Conservation (phyloP, 2,113 vertebrate genomes). For the Redunca redunca region DNA sequence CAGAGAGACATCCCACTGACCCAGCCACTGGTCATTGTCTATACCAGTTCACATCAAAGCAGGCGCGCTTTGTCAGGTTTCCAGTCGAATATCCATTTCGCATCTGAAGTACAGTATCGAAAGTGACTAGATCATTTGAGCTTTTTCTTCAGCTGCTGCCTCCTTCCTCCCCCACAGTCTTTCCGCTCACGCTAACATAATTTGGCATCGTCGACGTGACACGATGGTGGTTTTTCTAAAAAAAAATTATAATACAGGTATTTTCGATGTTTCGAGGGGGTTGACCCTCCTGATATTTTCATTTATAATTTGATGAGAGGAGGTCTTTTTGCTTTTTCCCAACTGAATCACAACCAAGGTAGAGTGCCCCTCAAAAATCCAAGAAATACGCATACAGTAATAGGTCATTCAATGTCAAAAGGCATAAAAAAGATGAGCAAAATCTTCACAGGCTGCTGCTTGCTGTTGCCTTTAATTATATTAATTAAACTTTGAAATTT, state of each 20-base stretch:
- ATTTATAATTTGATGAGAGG: conserved; percentile 89
- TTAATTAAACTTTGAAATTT: conserved; percentile 97
- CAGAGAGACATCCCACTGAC: conserved; percentile 98
- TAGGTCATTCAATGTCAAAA: conserved; percentile 97
- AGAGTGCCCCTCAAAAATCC: conserved; percentile 75
- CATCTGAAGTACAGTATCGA: conserved; percentile 95
- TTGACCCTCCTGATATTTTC: conserved; percentile 69
- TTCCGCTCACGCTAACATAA: conserved; percentile 90
- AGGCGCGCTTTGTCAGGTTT: conserved; percentile 97
- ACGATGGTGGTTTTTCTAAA: conserved; percentile 84
- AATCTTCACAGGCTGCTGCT: conserved; percentile 97
- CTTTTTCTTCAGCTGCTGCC: conserved; percentile 94
- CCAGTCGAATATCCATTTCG: conserved; percentile 98
- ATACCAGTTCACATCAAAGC: conserved; percentile 98
- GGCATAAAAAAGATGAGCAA: conserved; percentile 92
- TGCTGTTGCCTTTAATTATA: conserved; percentile 98
- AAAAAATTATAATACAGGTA: conserved; percentile 83
- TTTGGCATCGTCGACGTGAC: conserved; percentile 90
- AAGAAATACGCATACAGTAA: conserved; percentile 80
- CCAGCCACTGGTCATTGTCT: conserved; percentile 99
- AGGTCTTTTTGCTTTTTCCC: conserved; percentile 79
- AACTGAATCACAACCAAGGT: conserved; percentile 67
- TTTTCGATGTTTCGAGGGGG: conserved; percentile 77
- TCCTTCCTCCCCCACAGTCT: conserved; percentile 88
- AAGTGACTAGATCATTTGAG: conserved; percentile 99